Percentiles rank a stretch among this genome's conserved stretches.
phyloP scores from a whole-genome alignment of 2,797 vertebrate genomes.

The Periparus ater region DNA sequence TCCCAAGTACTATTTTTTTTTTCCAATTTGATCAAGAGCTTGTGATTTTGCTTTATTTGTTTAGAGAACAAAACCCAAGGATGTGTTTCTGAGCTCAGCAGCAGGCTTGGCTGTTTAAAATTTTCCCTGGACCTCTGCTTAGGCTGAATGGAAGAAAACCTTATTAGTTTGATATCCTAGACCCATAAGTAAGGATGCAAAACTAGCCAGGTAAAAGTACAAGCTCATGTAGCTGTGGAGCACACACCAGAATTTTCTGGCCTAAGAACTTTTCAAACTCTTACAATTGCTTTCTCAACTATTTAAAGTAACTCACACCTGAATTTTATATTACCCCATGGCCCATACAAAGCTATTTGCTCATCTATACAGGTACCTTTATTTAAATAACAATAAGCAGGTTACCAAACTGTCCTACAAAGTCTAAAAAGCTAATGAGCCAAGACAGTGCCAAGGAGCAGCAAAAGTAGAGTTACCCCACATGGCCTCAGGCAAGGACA shows the following conservation, averaged over 20 bases:
- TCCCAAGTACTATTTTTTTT: not conserved
- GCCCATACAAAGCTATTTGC: not conserved
- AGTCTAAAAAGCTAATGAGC: not conserved
- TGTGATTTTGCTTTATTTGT: not conserved
- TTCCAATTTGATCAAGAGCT: not conserved
- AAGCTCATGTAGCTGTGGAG: rapidly evolving
- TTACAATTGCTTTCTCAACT: not conserved
- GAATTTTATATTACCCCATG: not conserved
- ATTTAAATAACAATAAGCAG: not conserved
- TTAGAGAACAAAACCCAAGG: not conserved
- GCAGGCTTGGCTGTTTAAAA: not conserved
- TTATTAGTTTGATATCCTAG: not conserved
- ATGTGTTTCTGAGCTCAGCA: not conserved
- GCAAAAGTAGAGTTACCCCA: not conserved
- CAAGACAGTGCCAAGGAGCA: not conserved
- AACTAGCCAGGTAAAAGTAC: not conserved
- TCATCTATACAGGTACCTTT: not conserved
- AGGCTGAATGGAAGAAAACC: not conserved
- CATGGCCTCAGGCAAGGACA: rapidly evolving
- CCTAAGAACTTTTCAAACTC: not conserved
- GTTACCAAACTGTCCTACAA: not conserved
- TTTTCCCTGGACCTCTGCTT: not conserved
- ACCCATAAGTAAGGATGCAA: not conserved
- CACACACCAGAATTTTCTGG: not conserved
- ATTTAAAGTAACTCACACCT: not conserved